Evolutionary conservation across 2,888 invertebrate species (phyloP).

Genomic region (Pseudoips prasinana): DNA sequence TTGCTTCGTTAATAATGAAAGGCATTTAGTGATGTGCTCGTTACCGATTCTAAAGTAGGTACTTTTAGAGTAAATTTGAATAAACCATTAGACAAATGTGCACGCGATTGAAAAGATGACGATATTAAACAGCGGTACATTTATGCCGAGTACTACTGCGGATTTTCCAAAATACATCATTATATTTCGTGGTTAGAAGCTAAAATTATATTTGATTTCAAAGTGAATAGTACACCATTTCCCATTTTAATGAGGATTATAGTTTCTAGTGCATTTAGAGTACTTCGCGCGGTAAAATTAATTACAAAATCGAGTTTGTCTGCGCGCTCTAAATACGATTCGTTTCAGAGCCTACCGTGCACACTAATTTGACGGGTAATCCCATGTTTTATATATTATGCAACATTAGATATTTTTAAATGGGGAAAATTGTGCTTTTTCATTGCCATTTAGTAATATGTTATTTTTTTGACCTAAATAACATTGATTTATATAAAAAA

Average conservation of each 20-base stretch:
- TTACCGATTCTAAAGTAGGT: conserved; percentile 23
- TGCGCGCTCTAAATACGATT: conserved; percentile 58
- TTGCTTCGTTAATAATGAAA: conserved; percentile 28
- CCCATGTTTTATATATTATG: conserved; percentile 26
- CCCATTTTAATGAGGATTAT: conserved; percentile 79
- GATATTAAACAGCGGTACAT: conserved; percentile 29
- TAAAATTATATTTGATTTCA: conserved; percentile 74
- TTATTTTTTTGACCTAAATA: no score
- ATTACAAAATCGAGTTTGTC: conserved; percentile 77
- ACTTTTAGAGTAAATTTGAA: conserved; percentile 25
- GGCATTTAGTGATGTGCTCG: conserved; percentile 17
- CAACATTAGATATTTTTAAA: no score
- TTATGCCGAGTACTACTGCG: conserved; percentile 30
- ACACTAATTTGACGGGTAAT: conserved; percentile 46
- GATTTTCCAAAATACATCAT: conserved; percentile 64
- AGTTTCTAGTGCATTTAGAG: conserved; percentile 79
- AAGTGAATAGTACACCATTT: conserved; percentile 75
- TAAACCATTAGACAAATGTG: conserved; percentile 31
- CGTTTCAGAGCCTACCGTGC: conserved; percentile 51
- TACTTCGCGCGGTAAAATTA: conserved; percentile 77
- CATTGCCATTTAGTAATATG: no score
- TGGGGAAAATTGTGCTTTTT: no score
- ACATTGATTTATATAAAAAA: no score
- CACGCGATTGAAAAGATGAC: conserved; percentile 27
- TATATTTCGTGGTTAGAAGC: conserved; percentile 69